Evolutionary conservation across 2,888 invertebrate genomes (phyloP).

Genomic region (Nephrotoma appendiculata): DNA sequence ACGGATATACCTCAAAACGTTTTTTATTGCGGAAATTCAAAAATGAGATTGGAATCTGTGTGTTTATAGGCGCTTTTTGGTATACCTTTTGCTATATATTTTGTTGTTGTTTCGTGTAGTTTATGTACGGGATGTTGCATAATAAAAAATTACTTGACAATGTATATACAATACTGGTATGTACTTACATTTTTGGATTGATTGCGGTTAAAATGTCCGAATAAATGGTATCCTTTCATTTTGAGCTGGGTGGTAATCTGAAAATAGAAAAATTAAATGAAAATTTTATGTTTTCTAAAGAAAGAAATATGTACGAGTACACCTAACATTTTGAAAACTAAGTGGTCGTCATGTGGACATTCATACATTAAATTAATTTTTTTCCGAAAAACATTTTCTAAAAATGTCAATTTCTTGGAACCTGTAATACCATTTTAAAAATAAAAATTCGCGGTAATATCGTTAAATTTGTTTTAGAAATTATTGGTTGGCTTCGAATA

Average conservation of each 20-base stretch:
- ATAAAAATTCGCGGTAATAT: too few relatives aligned
- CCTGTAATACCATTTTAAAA: too few relatives aligned
- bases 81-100: background rate
- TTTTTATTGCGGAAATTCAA: background rate
- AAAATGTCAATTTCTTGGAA: too few relatives aligned
- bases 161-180: too few relatives aligned
- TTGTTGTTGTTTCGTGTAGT: background rate
- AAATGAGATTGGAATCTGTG: background rate
- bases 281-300: background rate
- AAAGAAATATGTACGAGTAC: too few relatives aligned
- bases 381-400: too few relatives aligned
- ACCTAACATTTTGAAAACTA: too few relatives aligned
- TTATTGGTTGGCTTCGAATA: too few relatives aligned
- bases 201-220: background rate
- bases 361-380: too few relatives aligned
- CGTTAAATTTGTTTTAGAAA: too few relatives aligned
- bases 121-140: background rate
- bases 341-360: too few relatives aligned
- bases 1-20: background rate
- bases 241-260: background rate
- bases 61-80: background rate
- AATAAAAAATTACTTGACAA: background rate
- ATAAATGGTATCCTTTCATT: background rate
- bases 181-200: background rate
- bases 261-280: background rate